phyloP scores from a whole-genome alignment of 2,113 vertebrate genomes.

The Nansenia antarctica region DNA sequence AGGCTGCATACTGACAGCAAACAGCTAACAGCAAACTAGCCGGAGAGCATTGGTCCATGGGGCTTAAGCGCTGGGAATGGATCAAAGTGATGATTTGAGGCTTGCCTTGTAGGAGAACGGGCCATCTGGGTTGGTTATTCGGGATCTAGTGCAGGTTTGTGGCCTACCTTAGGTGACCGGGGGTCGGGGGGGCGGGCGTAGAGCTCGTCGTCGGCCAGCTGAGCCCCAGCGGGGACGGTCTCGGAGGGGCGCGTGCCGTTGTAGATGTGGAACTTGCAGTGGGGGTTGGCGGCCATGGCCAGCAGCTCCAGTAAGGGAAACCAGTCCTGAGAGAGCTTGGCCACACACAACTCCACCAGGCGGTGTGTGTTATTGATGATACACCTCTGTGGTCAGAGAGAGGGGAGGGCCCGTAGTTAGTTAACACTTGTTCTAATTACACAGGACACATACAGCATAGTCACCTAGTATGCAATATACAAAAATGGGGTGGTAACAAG shows the following conservation, averaged over 20 bases:
- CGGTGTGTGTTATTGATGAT: conserved; percentile 99
- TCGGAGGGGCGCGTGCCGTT: conserved; percentile 98
- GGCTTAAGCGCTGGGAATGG: no score
- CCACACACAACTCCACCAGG: conserved; percentile 96
- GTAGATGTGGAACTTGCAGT: conserved; percentile 99
- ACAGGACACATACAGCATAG: background rate
- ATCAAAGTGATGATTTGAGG: no score
- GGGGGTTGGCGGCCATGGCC: conserved; percentile 99
- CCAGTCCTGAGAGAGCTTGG: conserved; percentile 99
- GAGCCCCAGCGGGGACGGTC: conserved; percentile 93
- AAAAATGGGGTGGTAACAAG: background rate
- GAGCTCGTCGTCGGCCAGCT: conserved; percentile 96
- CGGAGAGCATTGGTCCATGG: no score
- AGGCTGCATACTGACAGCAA: no score
- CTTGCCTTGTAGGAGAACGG: no score
- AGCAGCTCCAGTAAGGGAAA: conserved; percentile 99
- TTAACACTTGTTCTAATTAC: no score
- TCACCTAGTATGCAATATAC: background rate
- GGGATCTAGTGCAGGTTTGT: no score
- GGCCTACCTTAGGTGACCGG: conserved; percentile 92
- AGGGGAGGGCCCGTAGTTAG: background rate
- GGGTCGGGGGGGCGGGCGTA: conserved; percentile 97
- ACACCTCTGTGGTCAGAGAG: conserved; percentile 81
- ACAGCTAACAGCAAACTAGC: no score
- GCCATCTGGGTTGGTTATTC: no score